Evolutionary conservation across 2,113 vertebrate species (phyloP).

Genomic region (Desmodus rotundus): DNA sequence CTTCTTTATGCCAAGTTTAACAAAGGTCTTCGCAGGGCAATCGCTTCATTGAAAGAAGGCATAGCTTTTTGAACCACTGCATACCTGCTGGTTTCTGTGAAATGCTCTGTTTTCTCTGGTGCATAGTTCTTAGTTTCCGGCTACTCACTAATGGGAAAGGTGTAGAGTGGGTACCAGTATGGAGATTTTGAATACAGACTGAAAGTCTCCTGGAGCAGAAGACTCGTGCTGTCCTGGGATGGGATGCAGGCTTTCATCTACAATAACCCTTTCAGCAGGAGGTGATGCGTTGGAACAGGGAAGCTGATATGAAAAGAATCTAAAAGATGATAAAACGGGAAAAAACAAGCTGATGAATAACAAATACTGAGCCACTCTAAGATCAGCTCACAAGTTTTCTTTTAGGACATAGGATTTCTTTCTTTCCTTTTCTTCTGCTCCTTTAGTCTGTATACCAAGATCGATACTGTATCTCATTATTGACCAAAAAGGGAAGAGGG

Average conservation of each 20-base stretch:
- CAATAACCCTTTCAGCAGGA: conserved; percentile 42
- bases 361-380: background rate
- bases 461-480: background rate
- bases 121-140: background rate
- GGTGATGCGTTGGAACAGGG: conserved; percentile 32
- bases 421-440: background rate
- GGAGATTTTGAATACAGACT: conserved; percentile 53
- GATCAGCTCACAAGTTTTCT: background rate
- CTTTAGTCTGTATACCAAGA: background rate
- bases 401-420: background rate
- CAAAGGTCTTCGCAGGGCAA: background rate
- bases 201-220: conserved; percentile 37
- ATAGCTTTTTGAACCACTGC: conserved; percentile 50
- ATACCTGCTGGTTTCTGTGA: conserved; percentile 36
- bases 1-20: conserved; percentile 5
- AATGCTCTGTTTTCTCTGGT: conserved; percentile 3
- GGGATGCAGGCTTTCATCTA: conserved; percentile 52
- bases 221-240: conserved; percentile 31
- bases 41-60: background rate
- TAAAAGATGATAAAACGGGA: conserved; percentile 32
- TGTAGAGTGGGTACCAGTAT: conserved; percentile 44
- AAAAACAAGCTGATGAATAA: conserved; percentile 6
- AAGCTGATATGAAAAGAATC: conserved; percentile 32
- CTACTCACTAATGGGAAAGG: conserved; percentile 37
- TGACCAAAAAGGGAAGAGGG: background rate